Base-by-base conservation (phyloP, 1,140 invertebrate species). In the Drosophila rhopaloa region DNA sequence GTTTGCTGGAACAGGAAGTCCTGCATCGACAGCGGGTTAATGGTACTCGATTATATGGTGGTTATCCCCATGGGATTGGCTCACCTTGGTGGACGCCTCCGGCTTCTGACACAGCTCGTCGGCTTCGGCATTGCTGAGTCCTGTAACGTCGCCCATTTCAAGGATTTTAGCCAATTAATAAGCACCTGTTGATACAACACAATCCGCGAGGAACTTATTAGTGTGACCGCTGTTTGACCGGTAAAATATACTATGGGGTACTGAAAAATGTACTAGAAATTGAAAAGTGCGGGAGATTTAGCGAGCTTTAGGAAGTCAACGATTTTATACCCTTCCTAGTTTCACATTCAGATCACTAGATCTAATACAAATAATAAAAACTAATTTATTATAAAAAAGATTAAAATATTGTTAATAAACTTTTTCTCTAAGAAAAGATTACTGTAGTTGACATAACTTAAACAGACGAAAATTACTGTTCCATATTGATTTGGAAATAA, bases 1-100 rank as follows among this genome's bases (percentile, higher is more conserved):
- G 98, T 98, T 94, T 99, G 98, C 94, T 98, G 98, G 92, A 99
- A 97, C 61, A 98, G 94, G 90, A 97, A 98, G 55, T 97, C 96
- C 95, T 97, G 92, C 37, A 27, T 43, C 6, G 35, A 14, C 8
- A 29, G 37, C 24, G 48, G 13, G 38, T 16, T 10, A 43, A 24
- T 32, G 27, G 48, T 0, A 13, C 10, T 53, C 14, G 10, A 1
- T 5, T 0, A 9, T 11, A 5, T 6, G 7, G 8, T 0, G 27
- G 4, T 24, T 16, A 5, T 29, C 29, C 27, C 4, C 4, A 5
- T 13, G 37, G 1, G 7, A 35, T 10, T 5, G 13, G 43, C 62
- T 66, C 14, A 92, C 95, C 93, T 95, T 95, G 14, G 96, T 96
- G 7, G 93, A 91, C 27, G 93, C 90, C 91, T 95, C 94, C 46